Percentiles rank a stretch among this genome's conserved stretches.
Evolutionary conservation across 2,888 invertebrate genomes (phyloP).

Genomic region (Odontothrips loti): DNA sequence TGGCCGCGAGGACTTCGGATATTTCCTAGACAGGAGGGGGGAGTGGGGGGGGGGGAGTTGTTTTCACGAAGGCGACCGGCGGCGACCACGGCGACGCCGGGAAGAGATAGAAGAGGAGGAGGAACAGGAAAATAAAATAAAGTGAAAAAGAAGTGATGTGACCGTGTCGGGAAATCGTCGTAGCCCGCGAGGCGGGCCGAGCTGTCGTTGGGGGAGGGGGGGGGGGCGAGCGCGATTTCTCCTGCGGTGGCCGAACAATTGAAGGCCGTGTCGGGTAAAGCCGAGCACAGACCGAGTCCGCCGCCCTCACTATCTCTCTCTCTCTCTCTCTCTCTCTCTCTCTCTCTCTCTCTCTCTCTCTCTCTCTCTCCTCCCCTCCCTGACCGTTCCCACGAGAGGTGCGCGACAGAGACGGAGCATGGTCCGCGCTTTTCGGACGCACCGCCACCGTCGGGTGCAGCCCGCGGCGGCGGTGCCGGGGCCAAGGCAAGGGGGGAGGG

Average conservation of each 20-base stretch:
- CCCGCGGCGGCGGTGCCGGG: neutral
- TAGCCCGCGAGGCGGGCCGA: neutral
- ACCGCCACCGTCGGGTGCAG: neutral
- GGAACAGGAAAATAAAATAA: neutral
- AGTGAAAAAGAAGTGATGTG: neutral
- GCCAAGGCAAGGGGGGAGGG: neutral
- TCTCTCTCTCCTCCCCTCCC: no score
- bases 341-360: no score
- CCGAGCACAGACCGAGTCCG: neutral
- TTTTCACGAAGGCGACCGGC: no score
- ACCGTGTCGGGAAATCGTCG: slow-evolving; percentile 25
- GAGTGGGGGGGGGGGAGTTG: no score
- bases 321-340: no score
- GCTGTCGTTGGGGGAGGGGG: neutral
- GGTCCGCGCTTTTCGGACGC: neutral
- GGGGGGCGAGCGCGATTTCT: neutral
- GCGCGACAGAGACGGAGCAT: no score
- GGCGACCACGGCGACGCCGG: neutral
- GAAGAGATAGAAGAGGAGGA: neutral
- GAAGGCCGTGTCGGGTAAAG: neutral
- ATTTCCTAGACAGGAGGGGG: no score
- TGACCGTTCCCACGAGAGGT: neutral
- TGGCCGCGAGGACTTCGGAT: no score
- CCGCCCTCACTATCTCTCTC: no score
- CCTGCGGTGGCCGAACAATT: slow-evolving; percentile 25